Evolutionary conservation across 1,140 invertebrate genomes (phyloP).

Genomic region (Papilio glaucus): DNA sequence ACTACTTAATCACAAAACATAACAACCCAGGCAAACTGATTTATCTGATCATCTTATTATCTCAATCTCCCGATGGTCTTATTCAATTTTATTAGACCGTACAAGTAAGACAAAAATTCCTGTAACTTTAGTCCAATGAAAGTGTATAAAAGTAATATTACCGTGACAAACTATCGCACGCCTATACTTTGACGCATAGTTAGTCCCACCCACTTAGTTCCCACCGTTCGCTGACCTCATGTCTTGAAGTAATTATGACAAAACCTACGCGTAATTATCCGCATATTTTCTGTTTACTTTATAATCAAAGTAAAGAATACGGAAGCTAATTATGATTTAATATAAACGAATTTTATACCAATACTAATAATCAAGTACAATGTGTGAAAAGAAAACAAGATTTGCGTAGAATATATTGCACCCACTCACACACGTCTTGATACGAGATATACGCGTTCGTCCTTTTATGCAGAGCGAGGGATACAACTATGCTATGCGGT

Average conservation of each 20-base stretch:
- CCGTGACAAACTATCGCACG: conserved; percentile 9
- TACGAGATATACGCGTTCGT: too few relatives aligned
- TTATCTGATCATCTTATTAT: too few relatives aligned
- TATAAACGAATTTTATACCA: background rate
- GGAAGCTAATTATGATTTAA: background rate
- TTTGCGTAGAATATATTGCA: background rate
- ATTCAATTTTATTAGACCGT: too few relatives aligned
- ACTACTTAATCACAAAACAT: too few relatives aligned
- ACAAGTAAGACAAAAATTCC: too few relatives aligned
- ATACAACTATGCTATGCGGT: too few relatives aligned
- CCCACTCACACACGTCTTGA: background rate
- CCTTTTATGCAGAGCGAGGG: too few relatives aligned
- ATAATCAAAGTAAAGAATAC: conserved; percentile 4
- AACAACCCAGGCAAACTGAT: too few relatives aligned
- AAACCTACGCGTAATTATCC: conserved; percentile 22
- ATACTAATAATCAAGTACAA: background rate
- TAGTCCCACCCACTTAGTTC: conserved; percentile 13
- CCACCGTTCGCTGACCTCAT: conserved; percentile 21
- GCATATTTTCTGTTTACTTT: conserved; percentile 17
- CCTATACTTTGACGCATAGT: background rate
- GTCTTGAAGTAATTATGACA: conserved; percentile 9
- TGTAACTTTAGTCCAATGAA: too few relatives aligned
- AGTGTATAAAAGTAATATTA: background rate
- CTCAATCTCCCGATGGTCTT: too few relatives aligned
- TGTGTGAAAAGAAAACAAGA: background rate